Conservation (phyloP, 2,888 invertebrate species). For the Himalopsyche anomala region DNA sequence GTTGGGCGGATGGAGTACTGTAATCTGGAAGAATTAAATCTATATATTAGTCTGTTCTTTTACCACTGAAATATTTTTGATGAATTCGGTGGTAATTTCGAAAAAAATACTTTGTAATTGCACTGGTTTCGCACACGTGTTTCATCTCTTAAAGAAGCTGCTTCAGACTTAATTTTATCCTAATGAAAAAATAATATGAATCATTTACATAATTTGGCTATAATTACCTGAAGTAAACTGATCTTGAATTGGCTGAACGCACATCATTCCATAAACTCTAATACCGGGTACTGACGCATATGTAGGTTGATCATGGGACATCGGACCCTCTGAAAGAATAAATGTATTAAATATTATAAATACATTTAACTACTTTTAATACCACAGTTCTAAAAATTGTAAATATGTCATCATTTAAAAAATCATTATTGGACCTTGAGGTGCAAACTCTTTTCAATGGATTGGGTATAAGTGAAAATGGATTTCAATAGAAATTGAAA, state of each 20-base stretch:
- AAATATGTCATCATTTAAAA: not conserved
- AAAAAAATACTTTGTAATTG: too few species aligned
- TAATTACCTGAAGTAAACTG: constrained; percentile 71
- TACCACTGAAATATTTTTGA: not conserved
- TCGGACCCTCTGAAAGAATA: constrained; percentile 87
- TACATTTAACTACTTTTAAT: not conserved
- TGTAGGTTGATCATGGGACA: constrained; percentile 95
- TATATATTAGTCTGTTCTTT: not conserved
- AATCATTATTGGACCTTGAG: too few species aligned
- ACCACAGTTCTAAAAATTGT: not conserved
- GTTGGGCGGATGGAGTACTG: constrained; percentile 70
- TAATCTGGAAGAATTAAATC: constrained; percentile 69
- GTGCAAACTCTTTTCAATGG: not conserved
- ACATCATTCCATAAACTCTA: constrained; percentile 96
- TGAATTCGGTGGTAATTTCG: too few species aligned
- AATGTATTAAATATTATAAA: not conserved
- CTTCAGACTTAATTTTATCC: too few species aligned
- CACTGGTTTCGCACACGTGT: too few species aligned
- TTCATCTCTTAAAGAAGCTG: too few species aligned
- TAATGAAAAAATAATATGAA: not conserved
- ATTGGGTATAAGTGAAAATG: too few species aligned
- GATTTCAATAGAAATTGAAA: not conserved
- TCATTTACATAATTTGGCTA: not conserved
- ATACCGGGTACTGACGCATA: constrained; percentile 96
- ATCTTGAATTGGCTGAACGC: constrained; percentile 77